Evolutionary conservation across 2,888 invertebrate genomes (phyloP), one percentile per base, ranked within the genome.

Genomic region (Rhagium mordax): DNA sequence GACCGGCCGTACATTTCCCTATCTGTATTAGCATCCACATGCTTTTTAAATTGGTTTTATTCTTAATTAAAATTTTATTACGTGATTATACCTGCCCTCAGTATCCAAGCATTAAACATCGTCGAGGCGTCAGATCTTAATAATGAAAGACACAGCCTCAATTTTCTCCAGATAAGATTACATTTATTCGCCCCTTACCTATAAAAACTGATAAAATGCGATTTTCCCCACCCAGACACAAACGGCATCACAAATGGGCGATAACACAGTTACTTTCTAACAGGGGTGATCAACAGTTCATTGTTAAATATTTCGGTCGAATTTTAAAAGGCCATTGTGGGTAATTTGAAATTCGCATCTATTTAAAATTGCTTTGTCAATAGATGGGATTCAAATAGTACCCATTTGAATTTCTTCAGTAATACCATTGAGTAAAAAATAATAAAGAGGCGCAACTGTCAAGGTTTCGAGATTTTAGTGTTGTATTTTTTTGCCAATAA

Each of bases 41-140:
- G 75, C 70, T 74, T 79, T 75, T 74, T 75, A 79, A 79, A 78
- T 78, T 78, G 76, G 74, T 74, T 79, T 77, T 77, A 78, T 74
- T 67, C 78, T 74, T 74, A 79, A 78, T 79, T 77, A 79, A 79
- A 76, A 75, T 77, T 78, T 79, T 79, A 78, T 79, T 73, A 74
- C 67, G 74, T 72, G 73, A 76, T 79, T 77, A 78, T 78, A 77
- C 74, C 74, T 79, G 74, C 73, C 75, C 74, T 71, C 70, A 74
- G 71, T 76, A 76, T 73, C 75, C 55, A 66, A 62, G 57, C 73
- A 69, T 68, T 73, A 73, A 75, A 51, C 61, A 68, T 61, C 65
- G 41, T 41, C 57, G 64, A 68, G 33, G 66, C 65, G 72, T 71
- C 73, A 74, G 71, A 69, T 75, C 73, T 75, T 72, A 70, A 72